Base-by-base conservation (phyloP, 2,888 invertebrate genomes). In the Morpho achilles region DNA sequence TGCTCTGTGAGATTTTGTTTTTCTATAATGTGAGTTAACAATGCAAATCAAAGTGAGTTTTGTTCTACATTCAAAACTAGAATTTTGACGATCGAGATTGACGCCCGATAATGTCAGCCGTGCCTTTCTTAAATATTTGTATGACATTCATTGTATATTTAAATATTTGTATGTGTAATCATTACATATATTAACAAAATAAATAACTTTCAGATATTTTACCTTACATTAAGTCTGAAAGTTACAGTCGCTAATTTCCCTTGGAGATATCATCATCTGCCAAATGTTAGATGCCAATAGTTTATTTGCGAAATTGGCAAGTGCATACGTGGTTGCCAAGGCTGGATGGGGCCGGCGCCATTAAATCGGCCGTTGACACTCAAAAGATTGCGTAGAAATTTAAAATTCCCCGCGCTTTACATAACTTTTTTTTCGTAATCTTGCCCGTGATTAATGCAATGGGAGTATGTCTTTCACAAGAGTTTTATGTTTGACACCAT, bases 281-380 rank as follows among this genome's bases (percentile, higher is more conserved):
- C 85, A 84, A 80, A 77, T 76, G 63, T 65, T 71, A 70, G 76
- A 76, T 88, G 88, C 87, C 89, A 89, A 85, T 87, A 77, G 85
- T 84, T 87, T 90, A 90, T 90, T 89, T 90, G 85, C 80, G 84
- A 85, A 82, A 82, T 88, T 89, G 89, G 89, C 89, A 88, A 77
- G 77, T 69, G 69, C 71, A 67, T 68, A 64, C 68, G 69, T 74
- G 69, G 76, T 76, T 75, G 77, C 83, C 85, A 85, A 87, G 87
- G 87, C 80, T 84, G 79, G 68, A 63, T 72, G 74, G 72, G 78
- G 76, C 78, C 74, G 54, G 54, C 83, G 84, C 80, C 81, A 79
- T 71, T 69, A 66, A 61, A 61, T 64, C 72, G 86, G 79, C 68
- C 86, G 73, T 77, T 77, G 80, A 87, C 87, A 84, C 84, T 76